Percentiles rank a stretch among this genome's conserved stretches.
These are phyloP conservation scores for Malthinus seriepunctatus DNA, from an alignment of 2,888 invertebrate species.

Conservation along the genomic window DNA sequence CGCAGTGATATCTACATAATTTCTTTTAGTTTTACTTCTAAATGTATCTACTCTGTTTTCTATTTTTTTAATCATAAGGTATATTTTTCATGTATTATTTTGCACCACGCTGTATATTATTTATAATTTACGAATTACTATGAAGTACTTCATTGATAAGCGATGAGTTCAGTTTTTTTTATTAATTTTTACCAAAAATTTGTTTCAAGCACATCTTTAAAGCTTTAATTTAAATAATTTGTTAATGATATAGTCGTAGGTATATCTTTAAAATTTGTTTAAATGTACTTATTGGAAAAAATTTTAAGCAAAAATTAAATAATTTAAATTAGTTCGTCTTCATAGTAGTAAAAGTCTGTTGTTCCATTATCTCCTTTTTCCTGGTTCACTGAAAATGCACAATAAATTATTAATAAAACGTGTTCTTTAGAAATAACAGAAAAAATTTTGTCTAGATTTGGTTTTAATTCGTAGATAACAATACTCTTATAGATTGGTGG, in stretches of 20 bases:
- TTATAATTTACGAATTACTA: constrained; percentile 35
- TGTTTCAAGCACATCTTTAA: constrained; percentile 23
- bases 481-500: too few species aligned
- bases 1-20: constrained; percentile 49
- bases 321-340: constrained; percentile 17
- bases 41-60: constrained; percentile 35
- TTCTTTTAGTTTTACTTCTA: constrained; percentile 37
- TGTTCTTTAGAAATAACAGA: too few species aligned
- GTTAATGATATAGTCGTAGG: constrained; percentile 46
- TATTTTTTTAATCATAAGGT: constrained; percentile 31
- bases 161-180: constrained; percentile 20
- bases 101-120: constrained; percentile 36
- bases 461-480: too few species aligned
- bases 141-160: constrained; percentile 25
- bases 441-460: too few species aligned
- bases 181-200: constrained; percentile 19
- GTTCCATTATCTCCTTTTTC: background rate
- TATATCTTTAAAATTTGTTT: constrained; percentile 40
- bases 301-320: constrained; percentile 37
- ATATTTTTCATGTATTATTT: constrained; percentile 34
- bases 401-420: background rate
- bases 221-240: constrained; percentile 14
- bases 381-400: constrained; percentile 3
- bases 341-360: background rate
- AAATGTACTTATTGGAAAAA: constrained; percentile 30